These are phyloP conservation scores for Harlomillsia oculata DNA, from an alignment of 1,140 invertebrate genomes.

Conservation along the genomic window DNA sequence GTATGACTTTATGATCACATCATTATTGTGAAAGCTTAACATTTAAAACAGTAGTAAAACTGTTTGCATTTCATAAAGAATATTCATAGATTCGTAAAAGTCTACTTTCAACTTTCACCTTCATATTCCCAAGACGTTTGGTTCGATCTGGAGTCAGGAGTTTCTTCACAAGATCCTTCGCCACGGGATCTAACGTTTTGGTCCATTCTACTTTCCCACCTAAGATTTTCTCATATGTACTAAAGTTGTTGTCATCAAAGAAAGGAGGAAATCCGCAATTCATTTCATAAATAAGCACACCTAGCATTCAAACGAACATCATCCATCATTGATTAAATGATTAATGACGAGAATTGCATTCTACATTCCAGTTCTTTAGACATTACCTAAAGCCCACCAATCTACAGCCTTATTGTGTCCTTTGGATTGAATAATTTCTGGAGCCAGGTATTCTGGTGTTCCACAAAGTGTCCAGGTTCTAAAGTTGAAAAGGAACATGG, in stretches of 20 bases:
- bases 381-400: conserved; percentile 87
- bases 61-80: too few relatives aligned
- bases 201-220: conserved; percentile 89
- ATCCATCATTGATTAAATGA: not conserved
- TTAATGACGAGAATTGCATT: not conserved
- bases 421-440: conserved; percentile 94
- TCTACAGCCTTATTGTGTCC: conserved; percentile 96
- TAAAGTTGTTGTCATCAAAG: conserved; percentile 89
- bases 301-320: conserved; percentile 43
- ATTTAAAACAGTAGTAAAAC: too few relatives aligned
- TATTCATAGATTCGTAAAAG: too few relatives aligned
- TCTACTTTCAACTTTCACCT: conserved; percentile 49
- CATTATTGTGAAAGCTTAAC: too few relatives aligned
- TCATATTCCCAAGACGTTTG: conserved; percentile 89
- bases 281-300: conserved; percentile 94
- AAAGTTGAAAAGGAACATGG: too few relatives aligned
- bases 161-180: conserved; percentile 91
- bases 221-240: conserved; percentile 91
- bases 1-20: not conserved
- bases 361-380: not conserved
- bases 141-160: conserved; percentile 84
- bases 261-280: conserved; percentile 87
- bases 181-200: conserved; percentile 76
- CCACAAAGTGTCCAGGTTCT: conserved; percentile 99
- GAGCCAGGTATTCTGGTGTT: conserved; percentile 80